Evolutionary conservation across 2,113 vertebrate genomes (phyloP).

Genomic region (Struthidea cinerea): DNA sequence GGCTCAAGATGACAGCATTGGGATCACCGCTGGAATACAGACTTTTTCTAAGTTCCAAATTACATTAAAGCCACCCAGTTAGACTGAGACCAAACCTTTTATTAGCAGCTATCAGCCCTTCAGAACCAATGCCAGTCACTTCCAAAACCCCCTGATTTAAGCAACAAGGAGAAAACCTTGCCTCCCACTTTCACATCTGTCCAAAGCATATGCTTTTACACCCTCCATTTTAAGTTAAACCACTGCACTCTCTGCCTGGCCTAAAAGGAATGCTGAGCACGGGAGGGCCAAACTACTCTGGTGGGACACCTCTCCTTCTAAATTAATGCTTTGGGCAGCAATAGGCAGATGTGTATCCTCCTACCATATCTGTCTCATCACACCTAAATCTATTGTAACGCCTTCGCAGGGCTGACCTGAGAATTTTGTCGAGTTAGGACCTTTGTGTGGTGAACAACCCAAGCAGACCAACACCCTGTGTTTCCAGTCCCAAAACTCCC

Average conservation of each 20-base stretch:
- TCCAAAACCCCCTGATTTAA: not conserved
- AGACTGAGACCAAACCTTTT: not conserved
- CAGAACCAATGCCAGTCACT: not conserved
- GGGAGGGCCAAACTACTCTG: not conserved
- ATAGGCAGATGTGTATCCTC: not conserved
- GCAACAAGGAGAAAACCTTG: not conserved
- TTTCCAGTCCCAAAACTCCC: not conserved
- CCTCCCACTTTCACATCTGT: not conserved
- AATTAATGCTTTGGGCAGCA: not conserved
- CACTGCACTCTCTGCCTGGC: rapidly evolving
- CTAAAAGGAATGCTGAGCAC: not conserved
- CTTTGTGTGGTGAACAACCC: not conserved
- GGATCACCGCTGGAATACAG: not conserved
- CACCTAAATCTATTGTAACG: not conserved
- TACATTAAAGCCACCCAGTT: not conserved
- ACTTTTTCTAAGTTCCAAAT: not conserved
- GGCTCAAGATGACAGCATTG: not conserved
- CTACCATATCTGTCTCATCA: not conserved
- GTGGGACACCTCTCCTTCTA: not conserved
- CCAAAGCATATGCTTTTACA: not conserved
- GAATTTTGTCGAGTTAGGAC: rapidly evolving
- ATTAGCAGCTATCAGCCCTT: not conserved
- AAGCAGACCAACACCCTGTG: not conserved
- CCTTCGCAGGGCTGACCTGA: not conserved
- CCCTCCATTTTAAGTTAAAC: not conserved